phyloP scores from a whole-genome alignment of 2,113 vertebrate genomes.

The Phaethon lepturus region DNA sequence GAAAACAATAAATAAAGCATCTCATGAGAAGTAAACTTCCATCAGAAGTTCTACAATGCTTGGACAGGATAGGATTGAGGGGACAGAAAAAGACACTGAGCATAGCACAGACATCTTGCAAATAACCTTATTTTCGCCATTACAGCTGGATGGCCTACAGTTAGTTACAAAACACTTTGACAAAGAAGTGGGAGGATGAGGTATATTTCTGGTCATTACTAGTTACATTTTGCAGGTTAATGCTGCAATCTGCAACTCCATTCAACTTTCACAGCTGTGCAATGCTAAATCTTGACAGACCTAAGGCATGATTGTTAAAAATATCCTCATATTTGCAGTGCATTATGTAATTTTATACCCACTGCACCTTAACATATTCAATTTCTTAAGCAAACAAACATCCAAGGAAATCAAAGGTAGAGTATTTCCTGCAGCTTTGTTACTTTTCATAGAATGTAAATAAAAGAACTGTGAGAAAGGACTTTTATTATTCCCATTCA shows the following conservation, averaged over 20 bases:
- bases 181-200: not conserved
- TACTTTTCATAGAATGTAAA: not conserved
- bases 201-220: not conserved
- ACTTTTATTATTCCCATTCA: not conserved
- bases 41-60: not conserved
- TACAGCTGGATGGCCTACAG: not conserved
- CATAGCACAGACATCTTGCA: fast-evolving
- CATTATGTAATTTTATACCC: not conserved
- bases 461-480: not conserved
- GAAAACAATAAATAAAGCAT: not conserved
- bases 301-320: not conserved
- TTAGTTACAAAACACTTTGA: not conserved
- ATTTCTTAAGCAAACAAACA: slow-evolving; percentile 36
- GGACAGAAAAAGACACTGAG: not conserved
- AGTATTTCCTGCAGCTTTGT: not conserved
- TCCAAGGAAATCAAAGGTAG: not conserved
- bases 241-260: not conserved
- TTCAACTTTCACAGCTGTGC: not conserved
- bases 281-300: not conserved
- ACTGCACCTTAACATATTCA: not conserved
- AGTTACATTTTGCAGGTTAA: not conserved
- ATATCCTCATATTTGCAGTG: not conserved
- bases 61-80: not conserved
- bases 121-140: not conserved
- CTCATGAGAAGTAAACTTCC: not conserved